phyloP scores from a whole-genome alignment of 2,113 vertebrate species.

The Phoenicopterus ruber region DNA sequence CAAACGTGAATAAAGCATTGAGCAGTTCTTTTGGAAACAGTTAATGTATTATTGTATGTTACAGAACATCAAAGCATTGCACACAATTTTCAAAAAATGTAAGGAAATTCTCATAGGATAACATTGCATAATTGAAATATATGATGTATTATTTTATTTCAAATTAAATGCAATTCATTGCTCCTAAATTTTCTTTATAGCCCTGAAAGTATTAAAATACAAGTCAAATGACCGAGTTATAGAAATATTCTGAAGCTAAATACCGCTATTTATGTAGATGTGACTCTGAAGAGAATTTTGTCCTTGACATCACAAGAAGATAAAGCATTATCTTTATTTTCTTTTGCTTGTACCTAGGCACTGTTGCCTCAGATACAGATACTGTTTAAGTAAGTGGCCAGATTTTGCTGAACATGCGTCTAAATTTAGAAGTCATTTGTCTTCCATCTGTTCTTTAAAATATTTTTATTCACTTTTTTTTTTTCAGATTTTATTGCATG shows the following conservation, averaged over 20 bases:
- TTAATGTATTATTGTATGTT: slow-evolving; percentile 26
- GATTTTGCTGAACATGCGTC: not conserved
- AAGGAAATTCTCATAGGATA: slow-evolving; percentile 46
- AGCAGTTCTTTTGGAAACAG: not conserved
- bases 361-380: not conserved
- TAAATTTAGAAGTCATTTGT: not conserved
- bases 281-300: slow-evolving; percentile 21
- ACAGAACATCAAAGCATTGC: slow-evolving; percentile 46
- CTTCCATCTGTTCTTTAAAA: not conserved
- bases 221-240: not conserved
- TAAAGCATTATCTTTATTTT: not conserved
- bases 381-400: not conserved
- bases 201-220: slow-evolving; percentile 7
- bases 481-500: not conserved
- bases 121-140: slow-evolving; percentile 44
- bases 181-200: slow-evolving; percentile 10
- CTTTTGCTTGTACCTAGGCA: not conserved
- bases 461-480: not conserved
- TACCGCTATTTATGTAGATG: not conserved
- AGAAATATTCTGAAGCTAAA: slow-evolving; percentile 18
- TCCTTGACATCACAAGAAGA: slow-evolving; percentile 27
- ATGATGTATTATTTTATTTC: slow-evolving; percentile 37
- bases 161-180: slow-evolving; percentile 36
- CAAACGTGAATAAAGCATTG: not conserved
- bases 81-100: slow-evolving; percentile 53